Percentiles rank a stretch among this genome's conserved stretches.
phyloP scores from a whole-genome alignment of 2,797 vertebrate genomes.

The Sebastiscus albofasciatus region DNA sequence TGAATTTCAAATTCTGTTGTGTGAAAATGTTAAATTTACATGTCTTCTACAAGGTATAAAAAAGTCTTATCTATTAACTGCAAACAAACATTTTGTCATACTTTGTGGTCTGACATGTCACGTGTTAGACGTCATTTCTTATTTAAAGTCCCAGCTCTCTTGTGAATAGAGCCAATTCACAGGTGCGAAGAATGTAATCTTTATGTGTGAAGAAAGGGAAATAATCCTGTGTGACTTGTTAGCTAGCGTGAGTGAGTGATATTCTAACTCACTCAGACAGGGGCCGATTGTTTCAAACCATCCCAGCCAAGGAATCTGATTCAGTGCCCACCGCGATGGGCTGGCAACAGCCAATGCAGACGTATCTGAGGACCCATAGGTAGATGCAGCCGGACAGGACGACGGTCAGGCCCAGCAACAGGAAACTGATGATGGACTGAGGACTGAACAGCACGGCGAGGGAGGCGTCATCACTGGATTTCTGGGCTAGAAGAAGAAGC shows the following conservation, averaged over 20 bases:
- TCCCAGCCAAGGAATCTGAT: constrained; percentile 39
- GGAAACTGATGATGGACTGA: constrained; percentile 51
- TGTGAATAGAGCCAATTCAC: neutral
- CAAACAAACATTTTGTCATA: neutral
- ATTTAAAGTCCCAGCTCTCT: neutral
- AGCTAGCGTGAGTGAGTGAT: neutral
- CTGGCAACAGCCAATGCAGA: constrained; percentile 75
- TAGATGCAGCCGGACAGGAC: constrained; percentile 68
- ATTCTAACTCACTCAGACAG: neutral
- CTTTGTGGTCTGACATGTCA: neutral
- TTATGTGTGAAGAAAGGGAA: neutral
- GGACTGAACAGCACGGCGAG: constrained; percentile 7
- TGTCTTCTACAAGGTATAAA: neutral
- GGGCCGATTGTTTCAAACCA: constrained; percentile 32
- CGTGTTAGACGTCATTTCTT: neutral
- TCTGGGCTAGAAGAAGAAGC: constrained; percentile 36
- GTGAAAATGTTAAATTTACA: neutral
- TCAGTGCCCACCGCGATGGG: constrained; percentile 48
- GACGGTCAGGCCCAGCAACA: constrained; percentile 68
- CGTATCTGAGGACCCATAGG: constrained; percentile 73
- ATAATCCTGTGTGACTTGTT: neutral
- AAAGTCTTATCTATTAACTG: neutral
- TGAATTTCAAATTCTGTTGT: neutral
- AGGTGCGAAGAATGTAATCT: neutral
- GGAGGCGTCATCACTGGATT: constrained; percentile 14